Evolutionary conservation across 2,888 invertebrate genomes (phyloP).

Genomic region (Hemistola chrysoprasaria): DNA sequence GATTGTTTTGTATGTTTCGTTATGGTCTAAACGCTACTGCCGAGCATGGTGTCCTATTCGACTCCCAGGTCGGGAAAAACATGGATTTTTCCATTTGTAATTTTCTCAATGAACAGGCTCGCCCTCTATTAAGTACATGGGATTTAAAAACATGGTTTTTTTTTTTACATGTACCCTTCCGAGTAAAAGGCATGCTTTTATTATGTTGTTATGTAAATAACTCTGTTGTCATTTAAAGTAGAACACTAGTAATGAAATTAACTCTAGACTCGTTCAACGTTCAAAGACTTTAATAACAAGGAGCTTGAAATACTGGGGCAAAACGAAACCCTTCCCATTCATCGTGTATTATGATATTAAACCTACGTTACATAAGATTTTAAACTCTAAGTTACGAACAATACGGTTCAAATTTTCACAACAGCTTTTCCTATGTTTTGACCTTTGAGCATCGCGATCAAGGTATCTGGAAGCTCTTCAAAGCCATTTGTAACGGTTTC

Average conservation of each 20-base stretch:
- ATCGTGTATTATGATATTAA: slow-evolving; percentile 7
- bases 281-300: slow-evolving; percentile 18
- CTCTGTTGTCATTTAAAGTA: slow-evolving; percentile 8
- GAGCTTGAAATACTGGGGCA: slow-evolving; percentile 13
- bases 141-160: no score
- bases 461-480: slow-evolving; percentile 43
- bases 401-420: slow-evolving; percentile 42
- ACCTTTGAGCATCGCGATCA: slow-evolving; percentile 40
- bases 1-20: no score
- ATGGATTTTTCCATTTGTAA: no score
- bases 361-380: slow-evolving; percentile 7
- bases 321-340: slow-evolving; percentile 23
- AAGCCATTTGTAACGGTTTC: slow-evolving; percentile 48
- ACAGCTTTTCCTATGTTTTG: slow-evolving; percentile 42
- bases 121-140: no score
- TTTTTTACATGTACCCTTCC: no score
- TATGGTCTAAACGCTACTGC: no score
- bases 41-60: no score
- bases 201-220: no score
- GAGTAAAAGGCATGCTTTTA: no score
- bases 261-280: slow-evolving; percentile 1
- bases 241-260: slow-evolving; percentile 8
- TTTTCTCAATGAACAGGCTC: no score
- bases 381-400: slow-evolving; percentile 17
- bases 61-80: no score